Percentiles rank a stretch among this genome's conserved stretches.
Conservation (phyloP, 2,113 vertebrate species). For the Limanda limanda region DNA sequence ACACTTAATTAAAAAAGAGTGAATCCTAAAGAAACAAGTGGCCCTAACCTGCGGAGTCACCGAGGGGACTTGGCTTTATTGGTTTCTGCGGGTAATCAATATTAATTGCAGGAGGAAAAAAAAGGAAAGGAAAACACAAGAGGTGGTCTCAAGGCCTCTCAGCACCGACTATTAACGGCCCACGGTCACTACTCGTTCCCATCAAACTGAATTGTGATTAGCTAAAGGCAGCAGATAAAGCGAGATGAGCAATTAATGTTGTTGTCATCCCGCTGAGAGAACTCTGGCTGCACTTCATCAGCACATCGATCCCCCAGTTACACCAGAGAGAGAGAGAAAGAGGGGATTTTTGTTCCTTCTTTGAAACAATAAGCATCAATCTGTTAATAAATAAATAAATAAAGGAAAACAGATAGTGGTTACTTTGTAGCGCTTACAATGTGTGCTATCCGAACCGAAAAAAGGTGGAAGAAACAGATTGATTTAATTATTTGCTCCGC, state of each 20-base stretch:
- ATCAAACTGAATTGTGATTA: conserved; percentile 62
- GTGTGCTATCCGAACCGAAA: background rate
- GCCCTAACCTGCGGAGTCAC: conserved; percentile 49
- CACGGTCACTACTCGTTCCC: conserved; percentile 53
- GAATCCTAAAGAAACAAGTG: conserved; percentile 56
- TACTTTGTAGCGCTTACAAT: conserved; percentile 13
- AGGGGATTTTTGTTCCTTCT: background rate
- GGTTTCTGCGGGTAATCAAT: conserved; percentile 68
- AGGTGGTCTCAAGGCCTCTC: conserved; percentile 35
- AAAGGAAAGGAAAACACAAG: conserved; percentile 24
- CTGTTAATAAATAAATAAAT: conserved; percentile 18
- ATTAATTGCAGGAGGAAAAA: conserved; percentile 64
- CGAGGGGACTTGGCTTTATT: conserved; percentile 54
- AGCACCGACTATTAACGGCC: conserved; percentile 41
- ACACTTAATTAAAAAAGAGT: conserved; percentile 58
- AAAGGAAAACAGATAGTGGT: background rate
- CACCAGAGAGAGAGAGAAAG: background rate
- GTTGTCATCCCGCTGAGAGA: conserved; percentile 43
- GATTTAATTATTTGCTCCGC: background rate
- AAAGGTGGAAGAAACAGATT: background rate
- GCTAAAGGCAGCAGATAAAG: conserved; percentile 46
- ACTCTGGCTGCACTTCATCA: conserved; percentile 49
- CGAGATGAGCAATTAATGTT: conserved; percentile 62
- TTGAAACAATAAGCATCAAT: conserved; percentile 26
- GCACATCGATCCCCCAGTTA: conserved; percentile 45